Evolutionary conservation across 2,113 vertebrate genomes (phyloP).

Genomic region (Sylvia atricapilla): DNA sequence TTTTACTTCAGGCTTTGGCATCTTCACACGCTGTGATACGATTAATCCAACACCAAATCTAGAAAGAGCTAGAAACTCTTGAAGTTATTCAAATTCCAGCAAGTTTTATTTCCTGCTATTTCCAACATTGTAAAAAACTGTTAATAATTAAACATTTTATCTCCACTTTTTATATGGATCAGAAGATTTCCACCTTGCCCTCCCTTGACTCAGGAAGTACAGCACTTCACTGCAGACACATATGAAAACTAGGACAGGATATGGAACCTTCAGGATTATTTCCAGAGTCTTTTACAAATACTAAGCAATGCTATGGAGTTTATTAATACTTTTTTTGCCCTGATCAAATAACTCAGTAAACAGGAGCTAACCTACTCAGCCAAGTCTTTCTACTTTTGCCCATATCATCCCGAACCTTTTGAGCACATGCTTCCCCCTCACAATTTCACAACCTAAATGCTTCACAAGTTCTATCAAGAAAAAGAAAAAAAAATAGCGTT

Average conservation of each 20-base stretch:
- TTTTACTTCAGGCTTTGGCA: background rate
- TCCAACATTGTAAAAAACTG: background rate
- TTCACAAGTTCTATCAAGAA: background rate
- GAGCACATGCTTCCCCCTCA: background rate
- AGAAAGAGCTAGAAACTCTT: background rate
- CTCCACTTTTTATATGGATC: background rate
- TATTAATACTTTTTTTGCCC: background rate
- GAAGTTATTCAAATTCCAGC: background rate
- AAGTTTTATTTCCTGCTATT: background rate
- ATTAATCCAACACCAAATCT: background rate
- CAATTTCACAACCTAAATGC: background rate
- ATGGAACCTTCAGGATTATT: background rate
- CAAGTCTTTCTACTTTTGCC: background rate
- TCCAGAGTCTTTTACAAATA: background rate
- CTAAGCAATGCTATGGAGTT: background rate
- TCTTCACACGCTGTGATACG: background rate
- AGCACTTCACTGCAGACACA: background rate
- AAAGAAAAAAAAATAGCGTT: background rate
- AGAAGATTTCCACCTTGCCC: background rate
- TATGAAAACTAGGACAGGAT: background rate
- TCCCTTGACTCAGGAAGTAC: background rate
- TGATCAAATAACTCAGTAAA: background rate
- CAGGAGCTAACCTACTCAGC: background rate
- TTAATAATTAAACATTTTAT: conserved; percentile 4
- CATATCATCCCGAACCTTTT: background rate